These are phyloP conservation scores for Trichomycterus rosablanca DNA, from an alignment of 2,113 vertebrate genomes.

Conservation along the genomic window DNA sequence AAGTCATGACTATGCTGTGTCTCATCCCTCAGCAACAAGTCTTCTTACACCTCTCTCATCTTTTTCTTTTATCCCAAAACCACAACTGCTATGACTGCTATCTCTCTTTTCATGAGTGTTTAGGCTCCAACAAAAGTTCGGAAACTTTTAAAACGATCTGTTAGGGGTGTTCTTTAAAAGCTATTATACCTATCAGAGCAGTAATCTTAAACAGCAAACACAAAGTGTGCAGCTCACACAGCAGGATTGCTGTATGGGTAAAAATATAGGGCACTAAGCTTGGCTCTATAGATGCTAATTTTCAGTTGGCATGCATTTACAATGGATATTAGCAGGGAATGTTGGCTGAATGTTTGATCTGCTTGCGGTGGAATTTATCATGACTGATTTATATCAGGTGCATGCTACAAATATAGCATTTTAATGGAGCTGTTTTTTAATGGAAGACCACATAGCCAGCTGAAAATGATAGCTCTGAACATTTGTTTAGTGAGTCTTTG, in stretches of 20 bases:
- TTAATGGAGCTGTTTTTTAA: conserved; percentile 63
- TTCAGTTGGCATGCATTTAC: conserved; percentile 47
- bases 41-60: conserved; percentile 65
- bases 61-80: conserved; percentile 53
- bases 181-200: conserved; percentile 41
- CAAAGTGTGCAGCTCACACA: conserved; percentile 43
- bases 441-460: conserved; percentile 57
- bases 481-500: conserved; percentile 50
- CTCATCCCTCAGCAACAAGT: conserved; percentile 36
- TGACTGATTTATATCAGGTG: conserved; percentile 68
- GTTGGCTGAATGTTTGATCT: conserved; percentile 62
- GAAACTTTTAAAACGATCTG: conserved; percentile 52
- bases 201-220: conserved; percentile 48
- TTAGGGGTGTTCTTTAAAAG: conserved; percentile 47
- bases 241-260: conserved; percentile 18
- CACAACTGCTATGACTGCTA: conserved; percentile 44
- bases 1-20: conserved; percentile 58
- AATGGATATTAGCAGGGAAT: conserved; percentile 55
- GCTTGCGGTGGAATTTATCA: conserved; percentile 53
- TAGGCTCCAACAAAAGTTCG: conserved; percentile 49
- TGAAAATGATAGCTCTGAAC: conserved; percentile 63
- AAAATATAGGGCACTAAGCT: conserved; percentile 27
- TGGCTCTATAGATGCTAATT: conserved; percentile 54
- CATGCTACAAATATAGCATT: conserved; percentile 57
- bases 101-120: conserved; percentile 45